These are phyloP conservation scores for Melitaea athalia DNA, from an alignment of 2,888 invertebrate species.

Conservation along the genomic window DNA sequence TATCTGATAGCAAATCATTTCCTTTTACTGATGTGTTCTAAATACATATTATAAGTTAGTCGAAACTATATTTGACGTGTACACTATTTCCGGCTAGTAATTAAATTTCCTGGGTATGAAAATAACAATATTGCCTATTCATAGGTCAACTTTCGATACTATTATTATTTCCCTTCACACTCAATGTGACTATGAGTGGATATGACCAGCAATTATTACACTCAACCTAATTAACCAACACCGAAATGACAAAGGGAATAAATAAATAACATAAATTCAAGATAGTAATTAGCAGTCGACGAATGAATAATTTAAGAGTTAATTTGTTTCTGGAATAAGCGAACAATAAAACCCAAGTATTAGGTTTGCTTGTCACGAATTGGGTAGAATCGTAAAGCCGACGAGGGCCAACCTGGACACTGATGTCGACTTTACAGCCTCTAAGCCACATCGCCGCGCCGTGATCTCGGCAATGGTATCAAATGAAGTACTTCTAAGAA, in stretches of 20 bases:
- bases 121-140: background rate
- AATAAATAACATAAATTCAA: conserved; percentile 3
- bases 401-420: conserved; percentile 46
- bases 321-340: conserved; percentile 4
- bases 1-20: background rate
- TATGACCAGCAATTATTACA: background rate
- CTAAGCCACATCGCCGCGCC: conserved; percentile 51
- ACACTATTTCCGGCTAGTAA: conserved; percentile 13
- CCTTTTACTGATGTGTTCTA: conserved; percentile 7
- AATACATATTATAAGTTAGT: conserved; percentile 17
- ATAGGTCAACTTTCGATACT: background rate
- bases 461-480: conserved; percentile 35
- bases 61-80: conserved; percentile 8
- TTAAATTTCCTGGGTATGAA: background rate
- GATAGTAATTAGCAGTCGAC: conserved; percentile 6
- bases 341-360: conserved; percentile 14
- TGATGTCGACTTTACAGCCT: conserved; percentile 57
- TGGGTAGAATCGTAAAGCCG: conserved; percentile 50
- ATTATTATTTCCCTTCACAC: background rate
- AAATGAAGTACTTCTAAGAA: conserved; percentile 15
- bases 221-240: background rate
- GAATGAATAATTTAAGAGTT: conserved; percentile 9
- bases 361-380: conserved; percentile 26
- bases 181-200: background rate
- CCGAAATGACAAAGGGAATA: background rate